Evolutionary conservation across 2,888 invertebrate genomes (phyloP).

Genomic region (Caenorhabditis sp.): DNA sequence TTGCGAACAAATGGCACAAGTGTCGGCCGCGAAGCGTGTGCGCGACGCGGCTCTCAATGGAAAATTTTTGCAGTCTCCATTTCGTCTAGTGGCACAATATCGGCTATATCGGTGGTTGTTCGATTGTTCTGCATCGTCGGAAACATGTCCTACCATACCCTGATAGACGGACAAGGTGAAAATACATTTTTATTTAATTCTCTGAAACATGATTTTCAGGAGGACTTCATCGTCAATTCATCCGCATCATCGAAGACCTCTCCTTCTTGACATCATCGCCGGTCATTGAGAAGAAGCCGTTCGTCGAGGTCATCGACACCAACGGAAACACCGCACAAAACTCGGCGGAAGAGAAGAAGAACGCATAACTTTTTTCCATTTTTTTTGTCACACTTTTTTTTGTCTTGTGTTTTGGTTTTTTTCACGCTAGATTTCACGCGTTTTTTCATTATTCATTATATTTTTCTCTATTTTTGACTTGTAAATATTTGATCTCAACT

Average conservation of each 20-base stretch:
- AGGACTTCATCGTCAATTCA: slow-evolving; percentile 34
- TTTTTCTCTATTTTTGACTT: not conserved
- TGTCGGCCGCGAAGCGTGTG: too few relatives aligned
- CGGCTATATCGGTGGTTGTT: slow-evolving; percentile 5
- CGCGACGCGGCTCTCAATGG: too few relatives aligned
- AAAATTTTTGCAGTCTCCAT: slow-evolving; percentile 32
- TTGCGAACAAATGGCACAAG: too few relatives aligned
- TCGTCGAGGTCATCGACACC: slow-evolving; percentile 12
- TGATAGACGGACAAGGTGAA: slow-evolving; percentile 47
- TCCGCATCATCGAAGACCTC: slow-evolving; percentile 32
- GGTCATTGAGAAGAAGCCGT: slow-evolving; percentile 21
- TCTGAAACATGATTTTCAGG: slow-evolving; percentile 10
- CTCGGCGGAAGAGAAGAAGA: not conserved
- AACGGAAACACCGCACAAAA: not conserved
- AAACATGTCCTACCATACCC: slow-evolving; percentile 41
- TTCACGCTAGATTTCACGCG: not conserved
- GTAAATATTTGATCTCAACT: slow-evolving; percentile 2
- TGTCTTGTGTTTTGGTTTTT: too few relatives aligned
- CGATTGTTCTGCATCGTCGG: slow-evolving; percentile 20
- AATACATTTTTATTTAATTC: not conserved
- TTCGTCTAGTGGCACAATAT: slow-evolving; percentile 9
- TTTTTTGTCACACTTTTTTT: not conserved
- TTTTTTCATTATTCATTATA: slow-evolving; percentile 6
- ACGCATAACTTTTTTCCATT: not conserved
- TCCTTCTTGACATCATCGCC: slow-evolving; percentile 20